Evolutionary conservation across 37 sponge, comb jelly and placozoan genomes (phyloP), one percentile per base, ranked within the genome.

Genomic region (Oscarella lobularis): DNA sequence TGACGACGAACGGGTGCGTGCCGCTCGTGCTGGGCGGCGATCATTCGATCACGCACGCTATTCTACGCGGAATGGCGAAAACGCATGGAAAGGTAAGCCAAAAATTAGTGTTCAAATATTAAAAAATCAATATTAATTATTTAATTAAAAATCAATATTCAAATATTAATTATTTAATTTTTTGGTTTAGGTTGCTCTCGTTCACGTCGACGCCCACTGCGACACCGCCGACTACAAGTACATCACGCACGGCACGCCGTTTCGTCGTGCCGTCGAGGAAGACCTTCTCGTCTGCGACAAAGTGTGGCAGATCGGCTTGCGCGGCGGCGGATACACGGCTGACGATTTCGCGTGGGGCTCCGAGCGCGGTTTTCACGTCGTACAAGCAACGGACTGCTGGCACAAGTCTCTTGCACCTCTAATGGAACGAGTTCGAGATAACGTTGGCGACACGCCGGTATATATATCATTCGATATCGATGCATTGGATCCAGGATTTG

Each of bases 381-480:
- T 83, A 3, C 66, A 74, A 48, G 80, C 83, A 6, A 36, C 66
- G 29, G 74, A 87, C 31, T 83, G 79, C 20, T 82, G 79, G 80
- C 41, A 82, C 66, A 83, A 76, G 67, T 87, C 88, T 0, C 36
- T 87, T 38, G 40, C 31, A 20, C 87, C 87, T 1, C 83, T 87
- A 35, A 87, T 87, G 88, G 81, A 80, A 9, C 35, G 29, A 3
- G 39, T 83, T 1, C 66, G 88, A 55, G 39, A 76, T 0, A 5
- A 65, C 0, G 33, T 86, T 14, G 77, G 81, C 6, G 81, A 82
- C 2, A 55, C 39, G 33, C 90, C 90, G 27, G 67, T 72, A 37
- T 89, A 89, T 38, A 14, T 83, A 39, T 79, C 81, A 4, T 89
- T 89, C 73, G 90, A 89, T 38, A 86, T 89, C 69, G 90, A 89